These are phyloP conservation scores for Scolopax bukidnonensis DNA, from an alignment of 2,797 vertebrate genomes.

Conservation along the genomic window DNA sequence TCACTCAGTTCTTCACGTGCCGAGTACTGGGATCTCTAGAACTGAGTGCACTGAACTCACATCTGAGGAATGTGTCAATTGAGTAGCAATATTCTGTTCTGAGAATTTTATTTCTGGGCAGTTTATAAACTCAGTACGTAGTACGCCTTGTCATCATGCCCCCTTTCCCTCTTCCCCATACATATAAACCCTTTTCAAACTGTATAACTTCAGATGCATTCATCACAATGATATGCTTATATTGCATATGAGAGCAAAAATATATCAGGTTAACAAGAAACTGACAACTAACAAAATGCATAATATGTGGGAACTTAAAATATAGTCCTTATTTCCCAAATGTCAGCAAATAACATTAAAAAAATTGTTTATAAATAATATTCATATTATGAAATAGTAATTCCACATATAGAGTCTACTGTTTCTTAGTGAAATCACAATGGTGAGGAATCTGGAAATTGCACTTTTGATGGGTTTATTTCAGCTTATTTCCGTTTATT, in stretches of 20 bases:
- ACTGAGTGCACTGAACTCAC: conserved; percentile 26
- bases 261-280: not conserved
- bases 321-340: not conserved
- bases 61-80: conserved; percentile 21
- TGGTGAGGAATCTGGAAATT: not conserved
- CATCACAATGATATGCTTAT: not conserved
- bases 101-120: conserved; percentile 12
- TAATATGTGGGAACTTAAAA: not conserved
- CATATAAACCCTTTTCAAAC: not conserved
- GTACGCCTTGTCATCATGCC: not conserved
- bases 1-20: not conserved
- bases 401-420: not conserved
- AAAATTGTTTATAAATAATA: not conserved
- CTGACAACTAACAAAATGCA: not conserved
- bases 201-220: not conserved
- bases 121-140: conserved; percentile 8
- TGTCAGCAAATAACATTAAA: not conserved
- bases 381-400: not conserved
- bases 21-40: not conserved
- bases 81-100: not conserved
- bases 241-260: not conserved
- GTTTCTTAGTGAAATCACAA: not conserved
- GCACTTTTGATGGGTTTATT: not conserved
- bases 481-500: not conserved
- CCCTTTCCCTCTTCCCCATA: not conserved